phyloP scores from a whole-genome alignment of 2,888 invertebrate species.

The Sceliomorpha sp. region DNA sequence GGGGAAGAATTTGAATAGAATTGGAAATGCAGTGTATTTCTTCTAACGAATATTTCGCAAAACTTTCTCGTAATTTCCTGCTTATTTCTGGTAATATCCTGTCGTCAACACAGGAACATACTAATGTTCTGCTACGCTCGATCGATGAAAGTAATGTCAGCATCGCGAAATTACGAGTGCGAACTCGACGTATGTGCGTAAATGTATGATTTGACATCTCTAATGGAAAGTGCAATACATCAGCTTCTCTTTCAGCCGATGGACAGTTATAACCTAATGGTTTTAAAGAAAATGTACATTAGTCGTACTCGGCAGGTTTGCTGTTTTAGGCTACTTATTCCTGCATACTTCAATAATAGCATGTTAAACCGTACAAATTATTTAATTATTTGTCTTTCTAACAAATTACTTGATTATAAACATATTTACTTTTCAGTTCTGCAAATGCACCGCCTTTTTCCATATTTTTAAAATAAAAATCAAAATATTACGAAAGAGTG shows the following conservation, averaged over 20 bases:
- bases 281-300: constrained; percentile 27
- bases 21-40: constrained; percentile 26
- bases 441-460: too few relatives aligned
- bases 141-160: constrained; percentile 57
- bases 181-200: constrained; percentile 44
- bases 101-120: constrained; percentile 47
- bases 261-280: constrained; percentile 48
- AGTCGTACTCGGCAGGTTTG: constrained; percentile 29
- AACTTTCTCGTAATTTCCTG: constrained; percentile 24
- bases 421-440: too few relatives aligned
- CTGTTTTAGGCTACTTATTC: too few relatives aligned
- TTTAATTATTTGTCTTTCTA: too few relatives aligned
- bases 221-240: constrained; percentile 50
- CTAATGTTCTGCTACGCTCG: constrained; percentile 61
- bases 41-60: too few relatives aligned
- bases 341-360: too few relatives aligned
- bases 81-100: constrained; percentile 54
- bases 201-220: constrained; percentile 47
- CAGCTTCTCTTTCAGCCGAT: constrained; percentile 26
- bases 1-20: too few relatives aligned
- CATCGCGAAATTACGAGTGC: constrained; percentile 39
- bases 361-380: too few relatives aligned
- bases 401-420: too few relatives aligned
- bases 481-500: too few relatives aligned
- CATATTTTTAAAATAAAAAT: too few relatives aligned